A percentile compares a stretch with the other conserved stretches of the same genome.
Evolutionary conservation across 2,888 invertebrate genomes (phyloP).

Genomic region (Dynastes maya): DNA sequence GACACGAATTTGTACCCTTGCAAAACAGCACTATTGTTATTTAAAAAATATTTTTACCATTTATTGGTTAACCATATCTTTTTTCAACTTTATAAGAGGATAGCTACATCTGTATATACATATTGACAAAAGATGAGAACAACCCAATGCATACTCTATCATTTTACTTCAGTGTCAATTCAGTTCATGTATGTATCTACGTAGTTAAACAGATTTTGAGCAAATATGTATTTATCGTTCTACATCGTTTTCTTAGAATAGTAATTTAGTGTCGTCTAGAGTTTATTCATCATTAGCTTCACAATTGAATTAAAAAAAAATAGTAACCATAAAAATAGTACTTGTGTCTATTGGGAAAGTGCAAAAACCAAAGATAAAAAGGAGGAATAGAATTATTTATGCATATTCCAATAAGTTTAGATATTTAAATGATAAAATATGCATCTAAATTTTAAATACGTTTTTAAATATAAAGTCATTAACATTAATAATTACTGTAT

Average conservation of each 20-base stretch:
- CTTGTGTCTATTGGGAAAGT: background rate
- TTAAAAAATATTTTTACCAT: slow-evolving; percentile 65
- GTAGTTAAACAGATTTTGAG: slow-evolving; percentile 29
- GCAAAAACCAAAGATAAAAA: slow-evolving; percentile 12
- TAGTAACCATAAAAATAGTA: background rate
- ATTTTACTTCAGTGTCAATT: slow-evolving; percentile 32
- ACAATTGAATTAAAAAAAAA: background rate
- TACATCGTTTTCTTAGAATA: background rate
- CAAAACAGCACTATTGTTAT: slow-evolving; percentile 70
- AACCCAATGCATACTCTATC: slow-evolving; percentile 48
- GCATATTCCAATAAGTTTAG: slow-evolving; percentile 18
- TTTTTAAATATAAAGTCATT: slow-evolving; percentile 46
- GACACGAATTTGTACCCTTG: slow-evolving; percentile 71
- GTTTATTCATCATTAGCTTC: background rate
- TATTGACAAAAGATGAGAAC: slow-evolving; percentile 68
- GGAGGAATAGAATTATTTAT: slow-evolving; percentile 22
- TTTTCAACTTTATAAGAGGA: slow-evolving; percentile 58
- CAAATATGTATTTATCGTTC: slow-evolving; percentile 28
- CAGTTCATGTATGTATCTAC: slow-evolving; percentile 14
- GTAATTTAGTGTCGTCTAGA: slow-evolving; percentile 1
- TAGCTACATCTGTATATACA: slow-evolving; percentile 66
- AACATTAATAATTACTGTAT: slow-evolving; percentile 52
- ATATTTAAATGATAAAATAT: slow-evolving; percentile 45
- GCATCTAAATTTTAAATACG: slow-evolving; percentile 48
- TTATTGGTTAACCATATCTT: slow-evolving; percentile 62